phyloP scores from a whole-genome alignment of 2,888 invertebrate species.

The Dyspetes luteomarginatus region DNA sequence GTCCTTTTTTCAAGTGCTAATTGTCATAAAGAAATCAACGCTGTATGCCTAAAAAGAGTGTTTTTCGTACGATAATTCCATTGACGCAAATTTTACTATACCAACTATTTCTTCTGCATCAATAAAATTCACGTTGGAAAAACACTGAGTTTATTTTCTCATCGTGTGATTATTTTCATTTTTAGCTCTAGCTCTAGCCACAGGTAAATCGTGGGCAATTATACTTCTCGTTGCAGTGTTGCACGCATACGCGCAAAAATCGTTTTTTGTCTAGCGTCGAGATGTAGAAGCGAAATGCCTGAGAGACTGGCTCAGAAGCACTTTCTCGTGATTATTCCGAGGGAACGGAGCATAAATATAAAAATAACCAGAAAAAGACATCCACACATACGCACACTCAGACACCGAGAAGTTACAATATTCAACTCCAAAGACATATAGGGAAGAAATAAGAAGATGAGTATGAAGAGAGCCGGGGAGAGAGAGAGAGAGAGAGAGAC shows the following conservation, averaged over 20 bases:
- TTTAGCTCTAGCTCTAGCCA: not conserved
- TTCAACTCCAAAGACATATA: slow-evolving; percentile 33
- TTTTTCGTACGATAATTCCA: not conserved
- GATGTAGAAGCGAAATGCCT: not conserved
- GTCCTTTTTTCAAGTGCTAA: too few species aligned
- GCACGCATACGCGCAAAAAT: not conserved
- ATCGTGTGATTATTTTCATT: not conserved
- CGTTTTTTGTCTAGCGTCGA: not conserved
- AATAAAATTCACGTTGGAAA: not conserved
- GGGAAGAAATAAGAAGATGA: slow-evolving; percentile 28
- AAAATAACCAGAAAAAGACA: slow-evolving; percentile 11
- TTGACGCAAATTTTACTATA: not conserved
- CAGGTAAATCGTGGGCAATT: not conserved
- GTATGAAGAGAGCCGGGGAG: slow-evolving; percentile 44
- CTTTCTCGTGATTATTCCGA: slow-evolving; percentile 35
- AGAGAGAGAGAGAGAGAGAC: slow-evolving; percentile 24
- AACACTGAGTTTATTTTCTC: not conserved
- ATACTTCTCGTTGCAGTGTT: not conserved
- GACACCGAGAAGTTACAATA: slow-evolving; percentile 12
- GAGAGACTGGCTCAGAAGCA: slow-evolving; percentile 41
- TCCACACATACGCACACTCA: not conserved
- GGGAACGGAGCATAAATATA: not conserved
- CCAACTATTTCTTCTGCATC: not conserved
- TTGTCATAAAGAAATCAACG: not conserved
- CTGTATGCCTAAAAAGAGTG: not conserved